These are phyloP conservation scores for Crotalus viridis DNA, from an alignment of 2,113 vertebrate species.

Conservation along the genomic window DNA sequence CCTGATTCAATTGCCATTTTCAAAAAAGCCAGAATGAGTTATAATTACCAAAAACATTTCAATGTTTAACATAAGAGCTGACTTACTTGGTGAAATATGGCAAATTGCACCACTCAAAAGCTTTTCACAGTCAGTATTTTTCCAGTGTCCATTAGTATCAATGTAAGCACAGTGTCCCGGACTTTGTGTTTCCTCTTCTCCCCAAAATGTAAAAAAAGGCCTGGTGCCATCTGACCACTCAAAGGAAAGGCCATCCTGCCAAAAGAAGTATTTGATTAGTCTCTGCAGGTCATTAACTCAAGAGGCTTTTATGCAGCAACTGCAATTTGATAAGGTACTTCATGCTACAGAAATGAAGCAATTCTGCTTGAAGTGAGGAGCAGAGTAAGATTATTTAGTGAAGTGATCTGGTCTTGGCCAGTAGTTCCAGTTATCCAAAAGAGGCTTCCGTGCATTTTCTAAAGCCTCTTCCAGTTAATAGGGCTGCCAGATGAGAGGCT, in stretches of 20 bases:
- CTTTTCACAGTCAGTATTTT: slow-evolving; percentile 75
- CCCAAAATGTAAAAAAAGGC: slow-evolving; percentile 85
- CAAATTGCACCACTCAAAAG: slow-evolving; percentile 84
- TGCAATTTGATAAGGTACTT: not conserved
- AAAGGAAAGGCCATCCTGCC: slow-evolving; percentile 82
- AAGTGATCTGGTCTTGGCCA: not conserved
- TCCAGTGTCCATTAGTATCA: slow-evolving; percentile 83
- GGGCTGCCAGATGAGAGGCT: not conserved
- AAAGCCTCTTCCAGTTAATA: not conserved
- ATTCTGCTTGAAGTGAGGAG: not conserved
- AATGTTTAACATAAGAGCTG: not conserved
- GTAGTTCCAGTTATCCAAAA: not conserved
- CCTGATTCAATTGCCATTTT: not conserved
- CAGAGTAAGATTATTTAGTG: not conserved
- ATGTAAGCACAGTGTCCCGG: slow-evolving; percentile 85
- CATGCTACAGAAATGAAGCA: not conserved
- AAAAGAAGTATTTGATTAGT: slow-evolving; percentile 54
- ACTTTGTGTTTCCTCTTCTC: slow-evolving; percentile 70
- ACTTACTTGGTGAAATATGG: slow-evolving; percentile 73
- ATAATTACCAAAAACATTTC: not conserved
- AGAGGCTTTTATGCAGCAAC: not conserved
- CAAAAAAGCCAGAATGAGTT: not conserved
- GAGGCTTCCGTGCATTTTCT: not conserved
- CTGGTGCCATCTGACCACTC: slow-evolving; percentile 87
- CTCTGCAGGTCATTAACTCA: not conserved